Percentiles rank a stretch among this genome's conserved stretches.
Evolutionary conservation across 2,113 vertebrate species (phyloP).

Genomic region (Thermophis baileyi): DNA sequence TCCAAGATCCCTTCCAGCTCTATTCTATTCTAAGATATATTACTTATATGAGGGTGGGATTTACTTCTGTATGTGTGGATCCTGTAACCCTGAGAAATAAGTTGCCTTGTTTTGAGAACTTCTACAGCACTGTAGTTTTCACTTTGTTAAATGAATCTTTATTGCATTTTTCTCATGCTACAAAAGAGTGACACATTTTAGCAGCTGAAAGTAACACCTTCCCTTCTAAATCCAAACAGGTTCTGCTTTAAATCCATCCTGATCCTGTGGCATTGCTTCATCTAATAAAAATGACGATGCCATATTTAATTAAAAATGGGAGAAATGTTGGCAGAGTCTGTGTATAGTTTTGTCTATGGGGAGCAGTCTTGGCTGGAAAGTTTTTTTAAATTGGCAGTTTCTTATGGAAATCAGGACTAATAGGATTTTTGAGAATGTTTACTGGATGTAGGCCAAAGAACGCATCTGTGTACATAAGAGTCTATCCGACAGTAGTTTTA

Average conservation of each 20-base stretch:
- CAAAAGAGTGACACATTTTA: conserved; percentile 23
- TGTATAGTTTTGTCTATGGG: background rate
- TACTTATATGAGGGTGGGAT: background rate
- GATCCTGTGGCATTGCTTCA: background rate
- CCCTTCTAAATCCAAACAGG: background rate
- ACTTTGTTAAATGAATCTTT: background rate
- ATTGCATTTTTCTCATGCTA: background rate
- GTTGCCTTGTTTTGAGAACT: background rate
- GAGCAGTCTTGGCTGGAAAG: conserved; percentile 31
- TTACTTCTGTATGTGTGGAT: background rate
- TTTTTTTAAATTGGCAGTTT: conserved; percentile 15
- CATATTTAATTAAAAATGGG: conserved; percentile 21
- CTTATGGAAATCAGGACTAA: conserved; percentile 7
- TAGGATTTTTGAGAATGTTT: background rate
- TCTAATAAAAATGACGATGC: conserved; percentile 20
- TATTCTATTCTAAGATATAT: background rate
- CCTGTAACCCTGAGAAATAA: background rate
- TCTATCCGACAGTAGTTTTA: background rate
- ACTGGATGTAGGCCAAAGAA: background rate
- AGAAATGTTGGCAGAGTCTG: conserved; percentile 10
- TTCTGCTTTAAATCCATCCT: background rate
- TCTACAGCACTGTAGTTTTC: background rate
- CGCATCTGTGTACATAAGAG: background rate
- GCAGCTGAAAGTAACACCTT: background rate
- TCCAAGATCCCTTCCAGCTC: no score